Percentiles rank a stretch among this genome's conserved stretches.
phyloP scores from a whole-genome alignment of 2,113 vertebrate species.

The Copsychus sechellarum region DNA sequence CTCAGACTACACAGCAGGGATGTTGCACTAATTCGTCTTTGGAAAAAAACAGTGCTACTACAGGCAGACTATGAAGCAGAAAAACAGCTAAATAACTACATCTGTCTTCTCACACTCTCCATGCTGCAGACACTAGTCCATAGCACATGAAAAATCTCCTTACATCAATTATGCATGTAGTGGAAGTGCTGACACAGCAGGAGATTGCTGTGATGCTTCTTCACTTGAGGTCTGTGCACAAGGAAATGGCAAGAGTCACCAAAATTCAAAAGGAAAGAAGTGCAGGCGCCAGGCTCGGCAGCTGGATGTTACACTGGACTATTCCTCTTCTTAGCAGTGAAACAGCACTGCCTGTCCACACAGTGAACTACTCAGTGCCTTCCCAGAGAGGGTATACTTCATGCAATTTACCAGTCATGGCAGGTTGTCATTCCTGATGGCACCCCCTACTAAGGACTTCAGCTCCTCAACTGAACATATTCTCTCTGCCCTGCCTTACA shows the following conservation, averaged over 20 bases:
- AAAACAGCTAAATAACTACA: not conserved
- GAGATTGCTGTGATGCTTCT: not conserved
- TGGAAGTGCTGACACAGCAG: not conserved
- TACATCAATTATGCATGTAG: not conserved
- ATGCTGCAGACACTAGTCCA: not conserved
- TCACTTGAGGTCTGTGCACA: rapidly evolving
- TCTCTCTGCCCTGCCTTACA: not conserved
- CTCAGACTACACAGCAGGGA: not conserved
- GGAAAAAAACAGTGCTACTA: not conserved
- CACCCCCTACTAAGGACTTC: not conserved
- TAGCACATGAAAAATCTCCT: not conserved
- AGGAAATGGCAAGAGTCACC: not conserved
- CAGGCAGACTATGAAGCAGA: not conserved
- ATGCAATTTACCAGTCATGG: not conserved
- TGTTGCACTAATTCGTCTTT: not conserved
- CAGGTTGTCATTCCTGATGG: not conserved
- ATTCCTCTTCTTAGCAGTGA: not conserved
- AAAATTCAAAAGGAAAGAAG: not conserved
- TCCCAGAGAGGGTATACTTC: not conserved
- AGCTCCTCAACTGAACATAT: not conserved
- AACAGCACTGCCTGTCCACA: not conserved
- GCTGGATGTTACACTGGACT: not conserved
- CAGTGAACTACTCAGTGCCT: not conserved
- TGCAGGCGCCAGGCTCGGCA: not conserved
- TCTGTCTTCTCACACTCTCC: not conserved